These are phyloP conservation scores for Erpornis zantholeuca DNA, from an alignment of 2,113 vertebrate species.

Conservation along the genomic window DNA sequence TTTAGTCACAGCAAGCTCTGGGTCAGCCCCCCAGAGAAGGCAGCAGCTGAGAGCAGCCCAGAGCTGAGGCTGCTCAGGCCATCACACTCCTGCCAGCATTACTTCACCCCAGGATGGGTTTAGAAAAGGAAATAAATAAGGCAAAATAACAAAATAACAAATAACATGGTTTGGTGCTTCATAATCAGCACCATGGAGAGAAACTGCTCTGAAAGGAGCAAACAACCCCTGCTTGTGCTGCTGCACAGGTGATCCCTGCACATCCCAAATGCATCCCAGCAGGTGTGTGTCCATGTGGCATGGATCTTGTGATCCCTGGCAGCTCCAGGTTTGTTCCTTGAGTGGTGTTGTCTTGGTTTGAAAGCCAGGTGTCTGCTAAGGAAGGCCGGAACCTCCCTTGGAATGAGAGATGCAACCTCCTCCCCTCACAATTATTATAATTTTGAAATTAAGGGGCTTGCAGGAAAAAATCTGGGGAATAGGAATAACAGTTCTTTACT, in stretches of 20 bases:
- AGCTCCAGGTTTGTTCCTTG: rapidly evolving
- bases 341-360: too few species aligned
- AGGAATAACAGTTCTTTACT: too few species aligned
- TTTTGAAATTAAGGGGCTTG: too few species aligned
- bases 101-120: not conserved
- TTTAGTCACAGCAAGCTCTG: not conserved
- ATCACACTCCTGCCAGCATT: not conserved
- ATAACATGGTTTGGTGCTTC: not conserved
- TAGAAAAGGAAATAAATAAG: not conserved
- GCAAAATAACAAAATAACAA: not conserved
- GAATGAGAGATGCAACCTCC: too few species aligned
- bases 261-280: rapidly evolving
- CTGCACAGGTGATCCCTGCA: not conserved
- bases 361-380: too few species aligned
- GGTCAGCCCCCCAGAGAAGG: not conserved
- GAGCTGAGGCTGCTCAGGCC: not conserved
- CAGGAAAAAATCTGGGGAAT: too few species aligned
- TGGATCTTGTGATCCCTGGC: not conserved
- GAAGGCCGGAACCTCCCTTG: too few species aligned
- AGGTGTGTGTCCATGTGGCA: rapidly evolving
- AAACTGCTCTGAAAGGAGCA: not conserved
- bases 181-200: not conserved
- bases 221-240: not conserved
- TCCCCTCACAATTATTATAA: too few species aligned
- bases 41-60: not conserved